Percentiles rank a stretch among this genome's conserved stretches.
phyloP scores from a whole-genome alignment of 2,113 vertebrate genomes.

The Loxodonta africana region DNA sequence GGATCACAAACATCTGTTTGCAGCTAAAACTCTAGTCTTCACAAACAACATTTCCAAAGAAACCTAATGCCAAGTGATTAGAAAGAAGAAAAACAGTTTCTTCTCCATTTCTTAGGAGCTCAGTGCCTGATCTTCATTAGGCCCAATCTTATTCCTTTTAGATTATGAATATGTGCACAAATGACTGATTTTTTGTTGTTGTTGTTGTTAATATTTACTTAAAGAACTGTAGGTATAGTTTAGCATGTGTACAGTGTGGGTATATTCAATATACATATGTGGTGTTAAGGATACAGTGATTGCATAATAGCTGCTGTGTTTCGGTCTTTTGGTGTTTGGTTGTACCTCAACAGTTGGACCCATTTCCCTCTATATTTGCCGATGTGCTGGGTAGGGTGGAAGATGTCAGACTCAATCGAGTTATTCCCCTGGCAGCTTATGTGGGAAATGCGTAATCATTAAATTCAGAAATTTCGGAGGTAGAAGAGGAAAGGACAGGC shows the following conservation, averaged over 20 bases:
- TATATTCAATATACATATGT: neutral
- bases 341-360: conserved; percentile 8
- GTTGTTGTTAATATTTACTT: neutral
- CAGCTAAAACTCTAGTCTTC: neutral
- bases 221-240: neutral
- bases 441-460: conserved; percentile 43
- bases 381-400: neutral
- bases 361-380: conserved; percentile 50
- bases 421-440: conserved; percentile 31
- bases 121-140: conserved; percentile 38
- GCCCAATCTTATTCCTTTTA: conserved; percentile 37
- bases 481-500: conserved; percentile 22
- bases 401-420: neutral
- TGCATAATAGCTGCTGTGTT: conserved; percentile 39
- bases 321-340: conserved; percentile 27
- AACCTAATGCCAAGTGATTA: neutral
- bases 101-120: neutral
- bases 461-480: conserved; percentile 53
- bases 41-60: neutral
- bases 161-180: neutral
- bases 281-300: neutral
- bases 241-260: neutral
- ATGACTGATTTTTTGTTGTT: conserved; percentile 13
- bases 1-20: conserved; percentile 24
- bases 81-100: conserved; percentile 34